phyloP scores from a whole-genome alignment of 2,113 vertebrate species.

The Caloenas nicobarica region DNA sequence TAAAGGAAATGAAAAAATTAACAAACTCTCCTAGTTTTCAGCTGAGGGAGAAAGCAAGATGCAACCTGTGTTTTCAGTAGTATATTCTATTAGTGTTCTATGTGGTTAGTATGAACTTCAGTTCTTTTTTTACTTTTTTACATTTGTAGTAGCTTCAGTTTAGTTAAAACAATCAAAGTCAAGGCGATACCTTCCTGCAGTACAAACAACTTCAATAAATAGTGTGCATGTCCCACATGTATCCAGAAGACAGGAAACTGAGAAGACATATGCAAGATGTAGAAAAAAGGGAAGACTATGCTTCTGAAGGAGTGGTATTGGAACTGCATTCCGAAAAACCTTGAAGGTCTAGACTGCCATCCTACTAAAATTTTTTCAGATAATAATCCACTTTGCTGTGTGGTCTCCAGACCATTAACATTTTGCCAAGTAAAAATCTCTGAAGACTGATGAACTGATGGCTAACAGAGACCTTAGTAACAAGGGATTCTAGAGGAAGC shows the following conservation, averaged over 20 bases:
- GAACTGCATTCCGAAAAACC: background rate
- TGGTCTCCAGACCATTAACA: background rate
- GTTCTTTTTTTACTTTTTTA: background rate
- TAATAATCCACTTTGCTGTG: background rate
- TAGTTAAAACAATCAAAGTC: background rate
- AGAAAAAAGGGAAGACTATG: background rate
- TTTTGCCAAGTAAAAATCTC: background rate
- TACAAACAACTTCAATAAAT: background rate
- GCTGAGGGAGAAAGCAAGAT: background rate
- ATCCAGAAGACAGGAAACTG: background rate
- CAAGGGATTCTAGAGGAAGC: background rate
- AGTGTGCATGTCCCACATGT: background rate
- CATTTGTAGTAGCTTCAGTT: rapidly evolving
- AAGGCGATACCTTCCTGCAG: background rate
- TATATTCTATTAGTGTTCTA: background rate
- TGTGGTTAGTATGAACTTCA: background rate
- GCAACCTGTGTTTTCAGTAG: background rate
- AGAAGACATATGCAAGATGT: background rate
- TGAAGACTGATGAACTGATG: background rate
- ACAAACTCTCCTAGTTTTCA: background rate
- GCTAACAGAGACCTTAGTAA: background rate
- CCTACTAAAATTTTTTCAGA: background rate
- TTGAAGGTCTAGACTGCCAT: background rate
- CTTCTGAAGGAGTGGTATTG: background rate
- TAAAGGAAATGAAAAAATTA: background rate